phyloP scores from a whole-genome alignment of 2,113 vertebrate genomes.

The rabbit (Oryctolagus cuniculus) region mOryCun1.1 NC_091453.1:93509001-93509500 shows the following conservation, averaged over 20 bases:
- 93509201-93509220: not conserved
- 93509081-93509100: slow-evolving; percentile 81
- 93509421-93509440: not conserved
- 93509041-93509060: slow-evolving; percentile 81
- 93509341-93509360: not conserved
- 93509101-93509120: slow-evolving; percentile 75
- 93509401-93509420: slow-evolving; percentile 61
- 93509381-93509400: not conserved
- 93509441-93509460: not conserved
- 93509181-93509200: slow-evolving; percentile 29
- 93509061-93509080: slow-evolving; percentile 78
- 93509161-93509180: slow-evolving; percentile 1
- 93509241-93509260: not conserved
- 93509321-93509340: not conserved
- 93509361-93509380: not conserved
- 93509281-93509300: not conserved
- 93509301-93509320: not conserved
- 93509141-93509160: slow-evolving; percentile 21
- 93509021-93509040: slow-evolving; percentile 73
- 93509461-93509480: not conserved
- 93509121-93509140: slow-evolving; percentile 61
- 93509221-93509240: not conserved
- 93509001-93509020: slow-evolving; percentile 69
- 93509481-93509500: not conserved
- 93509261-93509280: slow-evolving; percentile 25